These are phyloP conservation scores for Elymnias hypermnestra DNA, from an alignment of 1,140 invertebrate species.

Conservation along the genomic window DNA sequence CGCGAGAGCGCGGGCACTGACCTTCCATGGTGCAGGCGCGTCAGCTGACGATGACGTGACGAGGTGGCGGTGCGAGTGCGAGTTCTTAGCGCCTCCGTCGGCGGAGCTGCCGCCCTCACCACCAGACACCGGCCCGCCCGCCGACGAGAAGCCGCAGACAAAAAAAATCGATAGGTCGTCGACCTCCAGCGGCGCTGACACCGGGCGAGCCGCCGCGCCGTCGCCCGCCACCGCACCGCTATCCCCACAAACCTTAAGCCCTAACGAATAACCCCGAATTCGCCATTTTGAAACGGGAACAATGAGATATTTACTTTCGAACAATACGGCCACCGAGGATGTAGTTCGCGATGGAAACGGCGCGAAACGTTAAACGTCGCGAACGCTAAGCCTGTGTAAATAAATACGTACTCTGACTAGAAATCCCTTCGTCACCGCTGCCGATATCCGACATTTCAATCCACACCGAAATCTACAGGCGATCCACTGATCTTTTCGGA, in stretches of 20 bases:
- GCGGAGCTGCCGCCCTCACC: constrained; percentile 27
- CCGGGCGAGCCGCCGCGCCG: constrained; percentile 49
- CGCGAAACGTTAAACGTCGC: constrained; percentile 35
- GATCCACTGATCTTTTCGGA: constrained; percentile 69
- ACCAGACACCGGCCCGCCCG: constrained; percentile 53
- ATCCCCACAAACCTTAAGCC: constrained; percentile 29
- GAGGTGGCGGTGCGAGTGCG: constrained; percentile 26
- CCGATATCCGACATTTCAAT: constrained; percentile 84
- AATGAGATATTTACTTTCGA: constrained; percentile 75
- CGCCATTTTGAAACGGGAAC: constrained; percentile 76
- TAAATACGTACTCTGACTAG: constrained; percentile 82
- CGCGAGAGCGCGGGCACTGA: constrained; percentile 48
- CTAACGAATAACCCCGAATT: too few species aligned
- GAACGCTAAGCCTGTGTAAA: constrained; percentile 46
- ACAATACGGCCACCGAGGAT: constrained; percentile 44
- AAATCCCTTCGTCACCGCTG: constrained; percentile 83
- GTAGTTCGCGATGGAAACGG: constrained; percentile 40
- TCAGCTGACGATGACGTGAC: too few species aligned
- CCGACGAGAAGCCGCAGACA: constrained; percentile 75
- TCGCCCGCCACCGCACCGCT: constrained; percentile 38
- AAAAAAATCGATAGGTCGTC: constrained; percentile 74
- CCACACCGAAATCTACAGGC: constrained; percentile 75
- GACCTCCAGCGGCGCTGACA: constrained; percentile 55
- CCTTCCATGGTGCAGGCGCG: constrained; percentile 46
- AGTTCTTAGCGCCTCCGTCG: constrained; percentile 26